A percentile compares a stretch with the other conserved stretches of the same genome.
Evolutionary conservation across 2,113 vertebrate species (phyloP).

Genomic region (Nannospalax galili): DNA sequence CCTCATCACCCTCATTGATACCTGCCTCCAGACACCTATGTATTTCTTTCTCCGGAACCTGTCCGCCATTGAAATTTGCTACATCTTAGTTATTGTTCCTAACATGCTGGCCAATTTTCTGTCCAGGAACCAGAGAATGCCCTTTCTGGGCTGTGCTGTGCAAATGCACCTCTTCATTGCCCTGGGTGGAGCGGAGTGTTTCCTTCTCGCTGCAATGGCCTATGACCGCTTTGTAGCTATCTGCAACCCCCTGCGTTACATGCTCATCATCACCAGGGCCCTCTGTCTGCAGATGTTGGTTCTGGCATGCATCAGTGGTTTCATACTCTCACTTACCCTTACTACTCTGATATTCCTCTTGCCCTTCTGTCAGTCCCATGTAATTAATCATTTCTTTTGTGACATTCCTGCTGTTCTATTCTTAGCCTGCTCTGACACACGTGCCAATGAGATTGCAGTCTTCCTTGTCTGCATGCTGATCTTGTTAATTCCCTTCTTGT

Average conservation of each 20-base stretch:
- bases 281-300: conserved; percentile 61
- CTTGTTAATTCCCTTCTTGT: conserved; percentile 59
- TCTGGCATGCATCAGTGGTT: conserved; percentile 56
- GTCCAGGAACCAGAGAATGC: conserved; percentile 52
- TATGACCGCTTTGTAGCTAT: conserved; percentile 74
- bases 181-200: conserved; percentile 74
- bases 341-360: conserved; percentile 51
- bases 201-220: conserved; percentile 71
- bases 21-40: conserved; percentile 66
- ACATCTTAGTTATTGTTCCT: conserved; percentile 64
- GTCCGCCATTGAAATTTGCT: conserved; percentile 72
- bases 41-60: conserved; percentile 75
- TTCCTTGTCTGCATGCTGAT: conserved; percentile 67
- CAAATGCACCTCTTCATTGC: conserved; percentile 72
- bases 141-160: conserved; percentile 64
- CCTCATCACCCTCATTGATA: conserved; percentile 58
- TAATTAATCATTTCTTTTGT: conserved; percentile 73
- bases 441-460: conserved; percentile 53
- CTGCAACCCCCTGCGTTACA: conserved; percentile 72
- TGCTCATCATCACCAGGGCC: conserved; percentile 52
- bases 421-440: conserved; percentile 63
- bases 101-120: conserved; percentile 69
- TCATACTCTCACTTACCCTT: conserved; percentile 69
- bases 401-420: conserved; percentile 69
- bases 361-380: conserved; percentile 47